These are phyloP conservation scores for Psittacara wagleri DNA, from an alignment of 2,113 vertebrate species.

Conservation along the genomic window DNA sequence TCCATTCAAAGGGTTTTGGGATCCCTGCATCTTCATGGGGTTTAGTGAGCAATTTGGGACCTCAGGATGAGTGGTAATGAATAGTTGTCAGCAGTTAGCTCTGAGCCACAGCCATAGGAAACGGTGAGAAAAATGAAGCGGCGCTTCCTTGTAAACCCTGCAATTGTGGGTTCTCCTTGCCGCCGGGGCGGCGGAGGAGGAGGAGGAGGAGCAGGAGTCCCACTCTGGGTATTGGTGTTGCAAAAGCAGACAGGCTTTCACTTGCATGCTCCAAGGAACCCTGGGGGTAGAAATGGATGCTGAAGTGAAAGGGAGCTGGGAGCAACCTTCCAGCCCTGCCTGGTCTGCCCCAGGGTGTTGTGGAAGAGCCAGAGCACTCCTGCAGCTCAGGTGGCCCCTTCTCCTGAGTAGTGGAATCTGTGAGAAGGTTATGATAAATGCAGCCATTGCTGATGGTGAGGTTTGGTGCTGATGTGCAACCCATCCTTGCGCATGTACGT, in stretches of 20 bases:
- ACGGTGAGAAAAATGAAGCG: not conserved
- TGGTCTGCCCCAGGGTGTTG: accelerated
- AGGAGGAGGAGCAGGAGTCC: not conserved
- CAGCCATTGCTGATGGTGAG: not conserved
- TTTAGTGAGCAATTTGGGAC: not conserved
- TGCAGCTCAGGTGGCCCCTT: accelerated
- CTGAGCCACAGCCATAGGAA: not conserved
- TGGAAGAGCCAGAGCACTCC: accelerated
- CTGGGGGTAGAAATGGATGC: not conserved
- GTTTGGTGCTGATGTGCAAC: not conserved
- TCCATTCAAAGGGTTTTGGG: not conserved
- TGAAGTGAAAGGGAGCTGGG: not conserved
- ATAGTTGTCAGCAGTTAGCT: not conserved
- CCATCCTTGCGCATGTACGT: not conserved
- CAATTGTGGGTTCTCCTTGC: not conserved
- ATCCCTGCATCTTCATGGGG: not conserved
- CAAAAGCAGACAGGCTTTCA: constrained; percentile 11
- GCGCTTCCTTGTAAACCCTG: not conserved
- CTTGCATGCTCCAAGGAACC: accelerated
- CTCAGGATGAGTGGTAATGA: not conserved
- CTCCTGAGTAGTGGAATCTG: not conserved
- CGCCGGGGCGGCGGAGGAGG: accelerated
- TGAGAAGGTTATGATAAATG: not conserved
- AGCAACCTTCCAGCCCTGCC: not conserved
- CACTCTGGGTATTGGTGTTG: not conserved